These are phyloP conservation scores for Myotis daubentonii DNA, from an alignment of 2,797 vertebrate species.

Conservation along the genomic window DNA sequence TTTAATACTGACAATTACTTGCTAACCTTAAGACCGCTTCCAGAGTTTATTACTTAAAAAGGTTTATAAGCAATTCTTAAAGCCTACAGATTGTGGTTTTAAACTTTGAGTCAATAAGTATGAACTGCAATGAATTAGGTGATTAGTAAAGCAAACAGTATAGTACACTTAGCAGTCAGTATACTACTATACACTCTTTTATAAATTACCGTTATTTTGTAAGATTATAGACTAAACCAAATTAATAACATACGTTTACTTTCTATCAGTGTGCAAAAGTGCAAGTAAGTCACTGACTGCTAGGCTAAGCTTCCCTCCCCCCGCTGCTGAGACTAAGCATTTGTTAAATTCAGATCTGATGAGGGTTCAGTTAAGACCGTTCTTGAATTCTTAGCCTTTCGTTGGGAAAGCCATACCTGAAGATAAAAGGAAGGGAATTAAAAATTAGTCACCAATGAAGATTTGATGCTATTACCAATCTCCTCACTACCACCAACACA, in stretches of 20 bases:
- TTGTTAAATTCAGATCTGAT: conserved; percentile 93
- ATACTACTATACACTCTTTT: conserved; percentile 88
- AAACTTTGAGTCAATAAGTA: conserved; percentile 88
- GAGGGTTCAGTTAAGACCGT: conserved; percentile 93
- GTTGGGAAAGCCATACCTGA: conserved; percentile 99
- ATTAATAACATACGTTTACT: conserved; percentile 89
- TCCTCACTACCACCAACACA: conserved; percentile 79
- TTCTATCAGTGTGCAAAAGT: conserved; percentile 91
- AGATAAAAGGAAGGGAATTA: conserved; percentile 97
- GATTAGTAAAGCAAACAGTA: conserved; percentile 94
- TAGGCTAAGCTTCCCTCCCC: conserved; percentile 85
- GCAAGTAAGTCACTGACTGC: conserved; percentile 93
- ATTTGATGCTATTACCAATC: conserved; percentile 82
- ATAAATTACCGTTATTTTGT: conserved; percentile 86
- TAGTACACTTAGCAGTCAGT: conserved; percentile 93
- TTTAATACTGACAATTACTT: conserved; percentile 92
- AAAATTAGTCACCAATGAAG: conserved; percentile 90
- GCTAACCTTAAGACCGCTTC: conserved; percentile 88
- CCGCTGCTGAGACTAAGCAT: conserved; percentile 92
- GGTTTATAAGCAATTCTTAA: conserved; percentile 89
- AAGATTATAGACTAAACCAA: conserved; percentile 86
- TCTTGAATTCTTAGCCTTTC: conserved; percentile 98
- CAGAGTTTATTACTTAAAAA: conserved; percentile 88
- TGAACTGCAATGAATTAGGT: conserved; percentile 92
- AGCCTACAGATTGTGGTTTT: conserved; percentile 88